Evolutionary conservation across 2,888 invertebrate species (phyloP).

Genomic region (Druceiella hillmani): DNA sequence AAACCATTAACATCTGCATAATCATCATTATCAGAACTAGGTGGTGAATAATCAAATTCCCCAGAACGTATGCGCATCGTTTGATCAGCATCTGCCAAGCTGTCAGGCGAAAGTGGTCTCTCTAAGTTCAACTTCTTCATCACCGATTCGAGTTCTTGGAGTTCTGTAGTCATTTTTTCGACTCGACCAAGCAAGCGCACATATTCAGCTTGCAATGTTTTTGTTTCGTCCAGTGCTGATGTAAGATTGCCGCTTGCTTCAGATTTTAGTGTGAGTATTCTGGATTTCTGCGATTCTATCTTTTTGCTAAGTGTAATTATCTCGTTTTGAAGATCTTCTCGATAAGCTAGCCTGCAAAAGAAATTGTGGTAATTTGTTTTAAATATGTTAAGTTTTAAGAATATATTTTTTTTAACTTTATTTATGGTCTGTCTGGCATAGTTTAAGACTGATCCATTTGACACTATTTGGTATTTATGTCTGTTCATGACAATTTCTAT

Average conservation of each 20-base stretch:
- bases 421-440: too few relatives aligned
- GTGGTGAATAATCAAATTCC: constrained; percentile 46
- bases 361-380: too few relatives aligned
- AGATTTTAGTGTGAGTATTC: constrained; percentile 59
- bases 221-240: constrained; percentile 64
- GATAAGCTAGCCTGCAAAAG: constrained; percentile 61
- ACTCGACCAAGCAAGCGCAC: constrained; percentile 47
- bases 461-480: too few relatives aligned
- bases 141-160: constrained; percentile 62
- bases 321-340: constrained; percentile 79
- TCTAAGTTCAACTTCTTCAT: constrained; percentile 49
- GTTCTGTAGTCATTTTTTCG: constrained; percentile 61
- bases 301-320: constrained; percentile 58
- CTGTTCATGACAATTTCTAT: too few relatives aligned
- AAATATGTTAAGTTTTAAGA: too few relatives aligned
- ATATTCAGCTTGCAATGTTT: constrained; percentile 61
- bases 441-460: too few relatives aligned
- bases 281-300: constrained; percentile 60
- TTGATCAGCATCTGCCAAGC: constrained; percentile 52
- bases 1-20: constrained; percentile 34
- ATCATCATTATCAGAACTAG: constrained; percentile 46
- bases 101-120: constrained; percentile 44
- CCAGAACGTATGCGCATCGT: constrained; percentile 43
- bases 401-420: too few relatives aligned
- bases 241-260: constrained; percentile 60